phyloP scores from a whole-genome alignment of 2,797 vertebrate species.

The Xiphophorus birchmanni region DNA sequence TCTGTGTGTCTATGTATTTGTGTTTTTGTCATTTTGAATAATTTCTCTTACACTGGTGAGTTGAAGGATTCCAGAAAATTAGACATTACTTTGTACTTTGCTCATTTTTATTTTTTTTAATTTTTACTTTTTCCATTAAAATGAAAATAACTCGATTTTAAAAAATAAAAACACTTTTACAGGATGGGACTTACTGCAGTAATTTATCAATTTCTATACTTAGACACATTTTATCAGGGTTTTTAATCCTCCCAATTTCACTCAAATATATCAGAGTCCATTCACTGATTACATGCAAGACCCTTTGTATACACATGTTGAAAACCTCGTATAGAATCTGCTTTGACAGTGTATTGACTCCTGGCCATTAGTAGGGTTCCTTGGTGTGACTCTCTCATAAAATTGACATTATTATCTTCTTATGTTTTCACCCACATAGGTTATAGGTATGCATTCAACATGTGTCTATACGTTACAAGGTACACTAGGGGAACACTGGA shows the following conservation, averaged over 20 bases:
- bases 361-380: neutral
- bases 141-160: neutral
- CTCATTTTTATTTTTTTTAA: too few species aligned
- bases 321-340: neutral
- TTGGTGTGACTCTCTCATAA: neutral
- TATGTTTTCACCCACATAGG: slow-evolving; percentile 2
- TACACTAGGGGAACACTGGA: slow-evolving; percentile 50
- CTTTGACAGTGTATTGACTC: neutral
- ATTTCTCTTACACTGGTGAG: neutral
- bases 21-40: neutral
- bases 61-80: neutral
- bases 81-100: neutral
- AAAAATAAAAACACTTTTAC: neutral
- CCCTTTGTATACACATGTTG: neutral
- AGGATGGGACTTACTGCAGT: neutral
- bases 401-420: neutral
- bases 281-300: neutral
- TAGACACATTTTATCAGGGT: too few species aligned
- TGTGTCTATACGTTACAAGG: slow-evolving; percentile 43
- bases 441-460: slow-evolving; percentile 34
- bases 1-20: neutral
- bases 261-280: neutral
- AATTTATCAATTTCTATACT: neutral
- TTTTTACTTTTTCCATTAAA: neutral
- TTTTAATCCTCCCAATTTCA: neutral